phyloP scores from a whole-genome alignment of 1,140 invertebrate species.

The Maconellicoccus hirsutus region DNA sequence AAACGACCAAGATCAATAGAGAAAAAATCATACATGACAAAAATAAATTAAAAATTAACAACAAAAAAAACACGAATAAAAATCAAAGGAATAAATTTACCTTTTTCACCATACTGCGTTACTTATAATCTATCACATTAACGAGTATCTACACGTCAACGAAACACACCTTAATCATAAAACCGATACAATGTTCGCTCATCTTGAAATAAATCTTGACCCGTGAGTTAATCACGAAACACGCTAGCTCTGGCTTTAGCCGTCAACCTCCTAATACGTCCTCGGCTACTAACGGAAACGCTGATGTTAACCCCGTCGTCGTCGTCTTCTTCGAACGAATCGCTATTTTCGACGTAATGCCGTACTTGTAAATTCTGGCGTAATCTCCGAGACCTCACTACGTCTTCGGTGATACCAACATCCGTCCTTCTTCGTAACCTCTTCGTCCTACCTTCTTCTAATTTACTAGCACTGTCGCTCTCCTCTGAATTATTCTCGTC shows the following conservation, averaged over 20 bases:
- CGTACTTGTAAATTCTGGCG: not conserved
- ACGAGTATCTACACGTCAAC: no score
- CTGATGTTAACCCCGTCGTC: slow-evolving; percentile 31
- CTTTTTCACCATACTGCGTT: no score
- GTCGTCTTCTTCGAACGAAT: slow-evolving; percentile 34
- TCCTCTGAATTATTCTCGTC: slow-evolving; percentile 25
- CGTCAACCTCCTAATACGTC: slow-evolving; percentile 68
- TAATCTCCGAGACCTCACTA: not conserved
- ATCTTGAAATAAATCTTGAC: no score
- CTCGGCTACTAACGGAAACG: slow-evolving; percentile 58
- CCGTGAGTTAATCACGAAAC: slow-evolving; percentile 10
- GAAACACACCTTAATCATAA: no score
- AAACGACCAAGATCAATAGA: no score
- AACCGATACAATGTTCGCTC: no score
- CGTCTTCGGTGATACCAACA: not conserved
- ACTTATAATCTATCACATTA: no score
- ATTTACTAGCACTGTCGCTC: not conserved
- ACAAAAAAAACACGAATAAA: no score
- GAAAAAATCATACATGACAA: no score
- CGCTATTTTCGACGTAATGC: slow-evolving; percentile 24
- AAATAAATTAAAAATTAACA: no score
- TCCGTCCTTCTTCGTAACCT: not conserved
- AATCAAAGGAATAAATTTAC: no score
- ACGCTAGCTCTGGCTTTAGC: slow-evolving; percentile 38
- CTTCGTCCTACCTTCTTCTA: not conserved